Evolutionary conservation across 1,140 invertebrate genomes (phyloP).

Genomic region (Bombus affinis): DNA sequence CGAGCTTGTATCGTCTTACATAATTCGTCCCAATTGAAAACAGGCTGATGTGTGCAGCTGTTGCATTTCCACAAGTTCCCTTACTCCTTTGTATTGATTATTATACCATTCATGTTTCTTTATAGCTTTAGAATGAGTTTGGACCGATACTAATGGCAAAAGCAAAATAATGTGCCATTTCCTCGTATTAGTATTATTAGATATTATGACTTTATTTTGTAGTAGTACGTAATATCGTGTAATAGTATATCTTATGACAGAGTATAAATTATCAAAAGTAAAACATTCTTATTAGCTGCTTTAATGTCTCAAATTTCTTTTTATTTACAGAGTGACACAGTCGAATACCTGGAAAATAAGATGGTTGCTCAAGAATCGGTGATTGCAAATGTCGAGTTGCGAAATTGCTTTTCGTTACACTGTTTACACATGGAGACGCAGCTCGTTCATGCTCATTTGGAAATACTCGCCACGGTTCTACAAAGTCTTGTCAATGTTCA

Average conservation of each 20-base stretch:
- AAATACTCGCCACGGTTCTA: conserved; percentile 86
- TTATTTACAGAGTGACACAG: conserved; percentile 84
- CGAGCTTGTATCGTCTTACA: conserved; percentile 40
- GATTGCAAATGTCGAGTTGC: conserved; percentile 87
- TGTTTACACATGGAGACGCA: conserved; percentile 90
- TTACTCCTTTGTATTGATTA: background rate
- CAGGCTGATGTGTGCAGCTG: background rate
- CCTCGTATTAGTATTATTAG: background rate
- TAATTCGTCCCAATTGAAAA: conserved; percentile 41
- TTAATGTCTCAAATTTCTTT: background rate
- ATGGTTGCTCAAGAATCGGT: conserved; percentile 89
- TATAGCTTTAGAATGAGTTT: background rate
- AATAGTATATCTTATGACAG: background rate
- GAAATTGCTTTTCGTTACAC: conserved; percentile 88
- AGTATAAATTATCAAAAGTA: background rate
- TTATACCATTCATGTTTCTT: background rate
- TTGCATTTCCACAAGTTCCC: background rate
- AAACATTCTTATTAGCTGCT: background rate
- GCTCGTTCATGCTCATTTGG: conserved; percentile 87
- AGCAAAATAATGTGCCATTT: background rate
- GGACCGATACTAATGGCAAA: no score
- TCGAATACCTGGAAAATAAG: conserved; percentile 87
- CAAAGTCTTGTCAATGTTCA: conserved; percentile 85
- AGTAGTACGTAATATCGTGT: background rate
- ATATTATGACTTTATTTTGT: no score